These are phyloP conservation scores for Dendrophyllia cribrosa DNA, from an alignment of 64 coral and sea anemone species.

Conservation along the genomic window DNA sequence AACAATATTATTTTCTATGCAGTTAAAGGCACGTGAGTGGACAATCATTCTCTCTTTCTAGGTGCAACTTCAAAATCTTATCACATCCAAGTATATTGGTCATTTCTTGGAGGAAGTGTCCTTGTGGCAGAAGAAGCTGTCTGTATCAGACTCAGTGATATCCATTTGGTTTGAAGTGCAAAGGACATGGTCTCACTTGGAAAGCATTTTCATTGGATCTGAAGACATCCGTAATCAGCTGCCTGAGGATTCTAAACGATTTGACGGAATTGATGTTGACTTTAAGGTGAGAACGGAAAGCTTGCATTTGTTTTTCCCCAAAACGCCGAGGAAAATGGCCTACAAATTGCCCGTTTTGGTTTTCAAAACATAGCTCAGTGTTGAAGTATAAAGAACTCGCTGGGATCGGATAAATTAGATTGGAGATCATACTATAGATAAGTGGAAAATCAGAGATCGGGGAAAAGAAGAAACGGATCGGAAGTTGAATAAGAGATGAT, in stretches of 20 bases:
- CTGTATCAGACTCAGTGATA: slow-evolving; percentile 93
- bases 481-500: too few species aligned
- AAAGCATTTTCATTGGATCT: slow-evolving; percentile 99
- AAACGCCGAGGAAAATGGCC: too few species aligned
- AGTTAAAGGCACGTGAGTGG: too few species aligned
- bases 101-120: slow-evolving; percentile 99
- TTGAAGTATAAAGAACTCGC: too few species aligned
- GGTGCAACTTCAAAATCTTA: slow-evolving; percentile 98
- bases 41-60: background rate
- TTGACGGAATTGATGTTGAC: slow-evolving; percentile 96
- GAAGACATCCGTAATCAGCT: slow-evolving; percentile 99
- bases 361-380: too few species aligned
- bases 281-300: slow-evolving; percentile 74
- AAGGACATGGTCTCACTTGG: slow-evolving; percentile 98
- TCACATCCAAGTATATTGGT: slow-evolving; percentile 99
- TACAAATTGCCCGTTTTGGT: too few species aligned
- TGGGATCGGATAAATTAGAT: too few species aligned
- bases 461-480: too few species aligned
- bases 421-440: too few species aligned
- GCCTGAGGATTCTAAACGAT: slow-evolving; percentile 96
- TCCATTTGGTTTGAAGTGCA: slow-evolving; percentile 99
- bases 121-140: slow-evolving; percentile 98
- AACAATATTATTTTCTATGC: background rate
- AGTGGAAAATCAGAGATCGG: too few species aligned
- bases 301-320: too few species aligned